A percentile compares a stretch with the other conserved stretches of the same genome.
Conservation (phyloP, 2,888 invertebrate genomes). For the Lagria hirta region DNA sequence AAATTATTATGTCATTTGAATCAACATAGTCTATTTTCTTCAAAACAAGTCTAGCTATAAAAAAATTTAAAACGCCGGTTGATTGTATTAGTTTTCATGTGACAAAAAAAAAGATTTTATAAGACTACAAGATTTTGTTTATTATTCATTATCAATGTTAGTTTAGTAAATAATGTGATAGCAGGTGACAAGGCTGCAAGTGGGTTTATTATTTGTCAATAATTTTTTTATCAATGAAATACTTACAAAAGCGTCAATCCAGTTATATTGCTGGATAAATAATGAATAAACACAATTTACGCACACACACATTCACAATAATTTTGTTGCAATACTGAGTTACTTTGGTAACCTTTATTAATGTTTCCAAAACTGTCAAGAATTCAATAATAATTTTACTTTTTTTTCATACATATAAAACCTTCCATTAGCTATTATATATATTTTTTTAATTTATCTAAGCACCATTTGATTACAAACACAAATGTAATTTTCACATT, state of each 20-base stretch:
- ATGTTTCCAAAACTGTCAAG: constrained; percentile 5
- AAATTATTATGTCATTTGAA: no score
- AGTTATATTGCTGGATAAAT: constrained; percentile 2
- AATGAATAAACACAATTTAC: constrained; percentile 26
- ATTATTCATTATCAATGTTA: constrained; percentile 19
- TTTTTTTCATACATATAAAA: no score
- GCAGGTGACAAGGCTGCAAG: constrained; percentile 18
- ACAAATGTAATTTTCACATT: no score
- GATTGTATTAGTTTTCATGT: no score
- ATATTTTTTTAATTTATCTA: no score
- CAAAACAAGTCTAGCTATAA: no score
- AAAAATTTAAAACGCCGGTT: no score
- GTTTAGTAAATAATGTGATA: constrained; percentile 16
- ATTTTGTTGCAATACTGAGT: constrained; percentile 23
- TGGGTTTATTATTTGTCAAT: no score
- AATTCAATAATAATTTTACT: constrained; percentile 2
- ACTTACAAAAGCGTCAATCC: constrained; percentile 17
- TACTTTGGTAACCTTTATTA: constrained; percentile 21
- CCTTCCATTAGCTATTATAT: no score
- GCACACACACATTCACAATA: constrained; percentile 25
- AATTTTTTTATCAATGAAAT: constrained; percentile 11
- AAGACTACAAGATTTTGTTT: constrained; percentile 3
- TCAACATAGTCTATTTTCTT: no score
- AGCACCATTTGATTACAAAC: no score
- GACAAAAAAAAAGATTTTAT: not conserved